Evolutionary conservation across 1,140 invertebrate genomes (phyloP).

Genomic region (Chironomus tepperi): DNA sequence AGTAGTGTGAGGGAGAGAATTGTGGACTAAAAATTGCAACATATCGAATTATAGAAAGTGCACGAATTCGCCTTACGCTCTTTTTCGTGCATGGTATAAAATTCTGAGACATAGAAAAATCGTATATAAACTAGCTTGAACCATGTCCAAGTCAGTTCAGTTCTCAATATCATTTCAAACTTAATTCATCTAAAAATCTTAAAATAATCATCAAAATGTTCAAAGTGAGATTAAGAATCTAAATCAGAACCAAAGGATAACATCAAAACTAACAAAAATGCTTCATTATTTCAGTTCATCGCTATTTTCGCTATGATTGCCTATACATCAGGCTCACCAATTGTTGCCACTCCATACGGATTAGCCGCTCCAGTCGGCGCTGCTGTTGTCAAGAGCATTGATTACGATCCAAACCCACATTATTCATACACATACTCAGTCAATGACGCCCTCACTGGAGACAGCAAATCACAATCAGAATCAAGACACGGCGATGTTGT

Average conservation of each 20-base stretch:
- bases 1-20: too few species aligned
- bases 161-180: too few species aligned
- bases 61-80: too few species aligned
- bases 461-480: conserved; percentile 47
- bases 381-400: conserved; percentile 42
- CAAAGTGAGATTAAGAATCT: conserved; percentile 31
- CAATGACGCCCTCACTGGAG: conserved; percentile 46
- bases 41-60: too few species aligned
- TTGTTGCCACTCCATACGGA: conserved; percentile 23
- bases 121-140: too few species aligned
- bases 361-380: conserved; percentile 29
- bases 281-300: conserved; percentile 19
- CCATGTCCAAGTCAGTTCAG: too few species aligned
- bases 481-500: conserved; percentile 46
- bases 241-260: background rate
- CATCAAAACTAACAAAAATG: conserved; percentile 24
- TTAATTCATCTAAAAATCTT: conserved; percentile 27
- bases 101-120: too few species aligned
- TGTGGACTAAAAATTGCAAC: too few species aligned
- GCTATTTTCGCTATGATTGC: conserved; percentile 26
- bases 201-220: conserved; percentile 33
- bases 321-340: conserved; percentile 32
- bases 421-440: conserved; percentile 47
- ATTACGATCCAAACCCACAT: conserved; percentile 44
- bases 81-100: too few species aligned